A percentile compares a stretch with the other conserved stretches of the same genome.
These are phyloP conservation scores for Drosophila burlai DNA, from an alignment of 1,140 invertebrate genomes.

Conservation along the genomic window DNA sequence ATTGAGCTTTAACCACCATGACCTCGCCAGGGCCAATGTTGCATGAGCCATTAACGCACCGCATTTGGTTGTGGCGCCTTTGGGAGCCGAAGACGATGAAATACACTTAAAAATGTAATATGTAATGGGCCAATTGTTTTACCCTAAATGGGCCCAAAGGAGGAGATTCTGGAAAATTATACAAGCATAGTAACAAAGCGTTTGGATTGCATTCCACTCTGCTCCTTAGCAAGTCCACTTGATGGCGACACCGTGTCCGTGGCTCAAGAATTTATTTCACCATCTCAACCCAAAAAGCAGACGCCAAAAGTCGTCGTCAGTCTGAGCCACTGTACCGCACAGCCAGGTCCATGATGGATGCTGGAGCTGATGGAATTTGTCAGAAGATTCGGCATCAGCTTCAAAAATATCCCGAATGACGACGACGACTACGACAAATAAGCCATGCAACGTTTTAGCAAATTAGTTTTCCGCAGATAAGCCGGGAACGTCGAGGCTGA, in stretches of 20 bases:
- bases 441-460: constrained; percentile 73
- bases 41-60: constrained; percentile 69
- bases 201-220: constrained; percentile 70
- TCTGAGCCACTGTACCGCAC: constrained; percentile 3
- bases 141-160: not conserved
- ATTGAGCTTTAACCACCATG: constrained; percentile 77
- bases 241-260: constrained; percentile 36
- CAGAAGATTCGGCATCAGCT: constrained; percentile 29
- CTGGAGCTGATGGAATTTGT: constrained; percentile 48
- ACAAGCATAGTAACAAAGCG: constrained; percentile 39
- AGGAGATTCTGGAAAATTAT: not conserved
- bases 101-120: constrained; percentile 74
- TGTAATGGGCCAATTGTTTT: constrained; percentile 62
- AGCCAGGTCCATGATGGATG: constrained; percentile 59
- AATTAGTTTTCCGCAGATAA: constrained; percentile 74
- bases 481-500: constrained; percentile 33
- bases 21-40: constrained; percentile 64
- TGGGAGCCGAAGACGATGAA: not conserved
- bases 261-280: constrained; percentile 62
- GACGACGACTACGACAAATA: constrained; percentile 57
- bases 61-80: constrained; percentile 33
- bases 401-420: constrained; percentile 34
- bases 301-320: constrained; percentile 61
- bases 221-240: constrained; percentile 35
- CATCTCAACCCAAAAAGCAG: constrained; percentile 57